These are phyloP conservation scores for Ostrea denselamellosa DNA, from an alignment of 1,140 invertebrate species.

Conservation along the genomic window DNA sequence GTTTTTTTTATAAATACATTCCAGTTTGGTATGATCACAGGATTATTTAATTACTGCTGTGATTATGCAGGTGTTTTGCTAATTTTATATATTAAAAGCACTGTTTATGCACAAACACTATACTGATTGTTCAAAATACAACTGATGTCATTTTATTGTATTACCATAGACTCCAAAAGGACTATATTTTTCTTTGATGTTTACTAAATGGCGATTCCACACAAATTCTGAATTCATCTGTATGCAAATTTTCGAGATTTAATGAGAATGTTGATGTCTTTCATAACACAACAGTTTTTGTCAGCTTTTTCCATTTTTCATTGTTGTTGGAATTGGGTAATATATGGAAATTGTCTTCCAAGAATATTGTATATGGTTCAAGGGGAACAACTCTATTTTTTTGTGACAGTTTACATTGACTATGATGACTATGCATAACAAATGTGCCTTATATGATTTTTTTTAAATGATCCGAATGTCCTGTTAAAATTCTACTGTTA, in stretches of 20 bases:
- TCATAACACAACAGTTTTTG: not conserved
- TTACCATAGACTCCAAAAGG: not conserved
- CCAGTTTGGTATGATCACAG: not conserved
- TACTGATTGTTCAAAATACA: slow-evolving; percentile 20
- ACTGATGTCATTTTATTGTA: not conserved
- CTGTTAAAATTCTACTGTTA: not conserved
- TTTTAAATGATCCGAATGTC: not conserved
- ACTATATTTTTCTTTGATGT: slow-evolving; percentile 5
- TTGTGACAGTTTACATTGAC: not conserved
- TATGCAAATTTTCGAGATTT: not conserved
- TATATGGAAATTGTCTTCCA: slow-evolving; percentile 7
- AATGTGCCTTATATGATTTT: not conserved
- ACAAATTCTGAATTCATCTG: not conserved
- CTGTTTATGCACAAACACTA: slow-evolving; percentile 10
- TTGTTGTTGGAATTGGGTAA: slow-evolving; percentile 10
- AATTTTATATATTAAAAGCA: slow-evolving; percentile 15
- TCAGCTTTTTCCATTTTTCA: not conserved
- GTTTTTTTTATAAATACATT: not conserved
- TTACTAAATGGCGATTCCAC: not conserved
- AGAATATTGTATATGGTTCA: slow-evolving; percentile 13
- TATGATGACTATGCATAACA: not conserved
- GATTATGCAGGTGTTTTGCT: slow-evolving; percentile 22
- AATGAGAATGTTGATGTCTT: slow-evolving; percentile 5
- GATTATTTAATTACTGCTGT: not conserved
- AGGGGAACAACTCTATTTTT: slow-evolving; percentile 32